These are phyloP conservation scores for Malacosoma neustria DNA, from an alignment of 2,888 invertebrate genomes.

Conservation along the genomic window DNA sequence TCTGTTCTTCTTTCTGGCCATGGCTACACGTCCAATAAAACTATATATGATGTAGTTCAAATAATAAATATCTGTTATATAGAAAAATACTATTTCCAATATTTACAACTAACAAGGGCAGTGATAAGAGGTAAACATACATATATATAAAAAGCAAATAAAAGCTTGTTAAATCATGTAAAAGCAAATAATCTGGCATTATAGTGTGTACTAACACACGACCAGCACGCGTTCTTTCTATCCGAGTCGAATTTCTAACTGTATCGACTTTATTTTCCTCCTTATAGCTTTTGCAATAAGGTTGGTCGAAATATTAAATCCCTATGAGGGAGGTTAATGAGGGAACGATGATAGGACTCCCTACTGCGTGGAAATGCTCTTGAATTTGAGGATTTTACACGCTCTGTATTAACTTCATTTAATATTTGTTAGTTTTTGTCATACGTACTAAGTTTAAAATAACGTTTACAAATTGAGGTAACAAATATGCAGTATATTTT, in stretches of 20 bases:
- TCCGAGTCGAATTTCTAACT: not conserved
- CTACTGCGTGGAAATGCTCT: not conserved
- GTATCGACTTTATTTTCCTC: not conserved
- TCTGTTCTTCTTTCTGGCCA: too few relatives aligned
- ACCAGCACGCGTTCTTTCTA: not conserved
- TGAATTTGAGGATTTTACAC: not conserved
- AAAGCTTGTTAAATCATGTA: constrained; percentile 60
- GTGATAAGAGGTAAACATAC: not conserved
- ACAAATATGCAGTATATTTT: too few relatives aligned
- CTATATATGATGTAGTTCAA: too few relatives aligned
- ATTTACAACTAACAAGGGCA: not conserved
- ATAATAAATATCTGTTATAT: too few relatives aligned
- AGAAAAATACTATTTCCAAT: too few relatives aligned
- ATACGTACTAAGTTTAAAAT: too few relatives aligned
- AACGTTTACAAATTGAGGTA: too few relatives aligned
- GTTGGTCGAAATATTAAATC: not conserved
- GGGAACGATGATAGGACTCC: not conserved
- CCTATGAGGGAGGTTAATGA: not conserved
- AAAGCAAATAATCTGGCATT: constrained; percentile 51
- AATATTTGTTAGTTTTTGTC: too few relatives aligned
- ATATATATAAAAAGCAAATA: constrained; percentile 22
- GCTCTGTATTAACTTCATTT: not conserved
- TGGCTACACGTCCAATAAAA: too few relatives aligned
- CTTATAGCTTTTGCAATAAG: not conserved
- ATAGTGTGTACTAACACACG: not conserved